These are phyloP conservation scores for Urosaurus nigricauda DNA, from an alignment of 2,797 vertebrate genomes.

Conservation along the genomic window DNA sequence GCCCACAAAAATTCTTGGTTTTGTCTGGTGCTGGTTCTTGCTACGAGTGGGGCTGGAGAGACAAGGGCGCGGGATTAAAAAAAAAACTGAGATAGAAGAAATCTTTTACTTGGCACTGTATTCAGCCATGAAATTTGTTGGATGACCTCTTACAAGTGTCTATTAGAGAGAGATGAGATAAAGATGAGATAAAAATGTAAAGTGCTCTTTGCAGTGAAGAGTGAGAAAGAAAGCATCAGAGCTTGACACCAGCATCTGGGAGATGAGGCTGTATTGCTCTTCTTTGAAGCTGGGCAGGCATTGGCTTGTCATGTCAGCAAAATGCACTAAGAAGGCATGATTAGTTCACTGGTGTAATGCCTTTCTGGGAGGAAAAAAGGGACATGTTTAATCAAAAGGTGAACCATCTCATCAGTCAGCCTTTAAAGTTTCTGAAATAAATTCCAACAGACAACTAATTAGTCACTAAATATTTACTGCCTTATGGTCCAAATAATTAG, in stretches of 20 bases:
- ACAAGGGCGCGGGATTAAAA: not conserved
- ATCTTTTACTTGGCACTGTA: not conserved
- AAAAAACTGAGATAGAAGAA: not conserved
- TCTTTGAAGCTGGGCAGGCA: not conserved
- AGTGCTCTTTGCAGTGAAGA: not conserved
- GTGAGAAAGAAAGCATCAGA: not conserved
- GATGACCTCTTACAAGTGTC: not conserved
- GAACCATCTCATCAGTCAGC: not conserved
- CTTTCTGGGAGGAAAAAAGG: slow-evolving; percentile 11
- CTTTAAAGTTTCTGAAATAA: slow-evolving; percentile 15
- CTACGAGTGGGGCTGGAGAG: not conserved
- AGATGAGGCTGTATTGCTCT: not conserved
- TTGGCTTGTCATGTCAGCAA: not conserved
- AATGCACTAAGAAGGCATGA: not conserved
- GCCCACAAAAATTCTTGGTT: too few species aligned
- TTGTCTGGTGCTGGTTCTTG: not conserved
- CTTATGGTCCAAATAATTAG: slow-evolving; percentile 27
- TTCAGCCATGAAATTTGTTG: not conserved
- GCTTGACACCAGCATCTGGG: not conserved
- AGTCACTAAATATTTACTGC: slow-evolving; percentile 29
- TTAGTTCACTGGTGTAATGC: not conserved
- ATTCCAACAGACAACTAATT: slow-evolving; percentile 29
- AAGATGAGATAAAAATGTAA: not conserved
- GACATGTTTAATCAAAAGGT: slow-evolving; percentile 46
- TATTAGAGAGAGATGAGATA: not conserved